Evolutionary conservation across 2,797 vertebrate species (phyloP), one percentile per base, ranked within the genome.

Genomic region (Myioborus miniatus): DNA sequence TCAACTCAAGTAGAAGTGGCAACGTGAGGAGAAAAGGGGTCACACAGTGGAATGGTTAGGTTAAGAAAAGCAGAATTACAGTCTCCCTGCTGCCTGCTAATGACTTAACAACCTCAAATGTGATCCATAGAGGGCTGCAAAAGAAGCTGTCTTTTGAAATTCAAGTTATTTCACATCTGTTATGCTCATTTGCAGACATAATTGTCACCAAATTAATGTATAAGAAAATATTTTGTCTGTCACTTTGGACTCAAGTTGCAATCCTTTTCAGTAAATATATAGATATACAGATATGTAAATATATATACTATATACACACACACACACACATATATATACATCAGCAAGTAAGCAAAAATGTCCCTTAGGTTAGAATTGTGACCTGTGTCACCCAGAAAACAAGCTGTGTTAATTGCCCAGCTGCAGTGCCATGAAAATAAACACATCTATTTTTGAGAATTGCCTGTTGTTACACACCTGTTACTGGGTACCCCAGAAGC

Each of bases 21-120:
- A 77, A 72, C 0, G 1, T 67, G 59, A 94, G 41, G n/a, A 72
- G 84, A 78, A 86, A 93, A 77, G 37, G 15, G 9, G 5, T 39
- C 80, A 21, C 47, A 68, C 50, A 55, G 46, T 55, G n/a, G 58
- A 85, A 71, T 8, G 18, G 12, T 62, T 59, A 78, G 39, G 11
- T 39, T 80, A 86, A 83, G 62, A 68, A 87, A 86, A 62, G 65
- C 62, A 87, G 72, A 92, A 96, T 77, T 83, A 52, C 24, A 27
- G 29, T 87, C 78, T 87, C 78, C 64, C 68, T 89, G 71, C 22
- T 83, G 78, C 75, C 71, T 87, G 69, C 65, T 96, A 85, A 95
- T 83, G 89, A 83, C 71, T 91, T 93, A 91, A 94, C 0, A 4
- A 91, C 84, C 50, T 77, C 76, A 84, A 63, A 93, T 80, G 47